Base-by-base conservation (phyloP, 2,888 invertebrate genomes). In the Philaethria dido region DNA sequence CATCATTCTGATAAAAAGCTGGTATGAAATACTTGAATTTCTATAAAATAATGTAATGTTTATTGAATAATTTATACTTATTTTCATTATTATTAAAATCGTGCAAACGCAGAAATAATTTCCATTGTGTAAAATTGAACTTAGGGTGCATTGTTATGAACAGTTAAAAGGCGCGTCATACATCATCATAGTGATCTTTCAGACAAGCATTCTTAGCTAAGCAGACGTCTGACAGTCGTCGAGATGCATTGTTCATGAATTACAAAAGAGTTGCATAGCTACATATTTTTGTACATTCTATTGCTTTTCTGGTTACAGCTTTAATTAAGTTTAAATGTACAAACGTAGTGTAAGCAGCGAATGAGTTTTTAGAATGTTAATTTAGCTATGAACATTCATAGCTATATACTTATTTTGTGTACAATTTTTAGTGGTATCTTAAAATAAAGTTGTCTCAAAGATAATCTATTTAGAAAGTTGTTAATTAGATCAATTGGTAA, bases 141-240 rank as follows among this genome's bases (percentile, higher is more conserved):
- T 55, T 36, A n/a, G 36, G n/a, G 8, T 42, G 45, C 3, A 60
- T 42, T 25, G n/a, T 22, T 57, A 42, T 57, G 42, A 57, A 42
- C 42, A 39, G 42, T 20, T 16, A 42, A 42, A 16, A 57, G 42
- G 57, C 11, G 22, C 22, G 22, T 57, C 57, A 57, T 20, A 39
- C n/a, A 39, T 42, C 47, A 57, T 57, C 42, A 42, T 36, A n/a
- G 55, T 36, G 22, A 57, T 42, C 42, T 42, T 57, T 57, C 20
- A 57, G 55, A 57, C 57, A 57, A 42, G 22, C 42, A 39, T 57
- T 42, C 16, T 52, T 16, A 33, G 52, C 13, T 5, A 29, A 33
- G 22, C 39, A 42, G n/a, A 42, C n/a, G 42, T 42, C 42, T 42
- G 16, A 42, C 39, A 42, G 57, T 16, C 20, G 11, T 16, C 11